These are phyloP conservation scores for Vidua chalybeata DNA, from an alignment of 2,113 vertebrate species.

Conservation along the genomic window DNA sequence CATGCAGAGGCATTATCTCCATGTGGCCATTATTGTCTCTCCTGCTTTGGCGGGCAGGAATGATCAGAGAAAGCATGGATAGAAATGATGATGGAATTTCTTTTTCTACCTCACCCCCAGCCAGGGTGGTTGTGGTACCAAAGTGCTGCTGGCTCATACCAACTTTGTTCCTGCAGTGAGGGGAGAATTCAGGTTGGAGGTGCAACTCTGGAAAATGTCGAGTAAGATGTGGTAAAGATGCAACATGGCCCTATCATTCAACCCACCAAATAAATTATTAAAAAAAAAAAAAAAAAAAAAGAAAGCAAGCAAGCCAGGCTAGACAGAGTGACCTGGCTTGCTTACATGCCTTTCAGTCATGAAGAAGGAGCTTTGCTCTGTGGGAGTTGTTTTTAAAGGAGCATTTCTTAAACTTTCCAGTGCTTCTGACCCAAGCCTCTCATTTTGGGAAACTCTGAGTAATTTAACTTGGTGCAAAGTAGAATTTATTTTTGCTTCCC, in stretches of 20 bases:
- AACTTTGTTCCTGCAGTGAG: not conserved
- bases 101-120: fast-evolving
- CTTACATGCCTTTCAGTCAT: not conserved
- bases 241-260: not conserved
- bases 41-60: not conserved
- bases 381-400: not conserved
- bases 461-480: conserved; percentile 45
- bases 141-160: not conserved
- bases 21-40: not conserved
- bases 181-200: not conserved
- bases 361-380: conserved; percentile 2
- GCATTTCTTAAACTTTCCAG: conserved; percentile 57
- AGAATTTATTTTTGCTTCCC: conserved; percentile 60
- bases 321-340: not conserved
- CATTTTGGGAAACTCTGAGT: conserved; percentile 69
- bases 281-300: not conserved
- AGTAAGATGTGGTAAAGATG: not conserved
- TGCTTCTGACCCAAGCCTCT: conserved; percentile 31
- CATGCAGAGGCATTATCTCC: not conserved
- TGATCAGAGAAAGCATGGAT: not conserved
- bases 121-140: not conserved
- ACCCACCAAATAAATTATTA: not conserved
- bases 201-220: not conserved
- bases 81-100: not conserved
- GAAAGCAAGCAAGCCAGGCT: not conserved